Base-by-base conservation (phyloP, 2,888 invertebrate species). In the Lysandra bellargus region DNA sequence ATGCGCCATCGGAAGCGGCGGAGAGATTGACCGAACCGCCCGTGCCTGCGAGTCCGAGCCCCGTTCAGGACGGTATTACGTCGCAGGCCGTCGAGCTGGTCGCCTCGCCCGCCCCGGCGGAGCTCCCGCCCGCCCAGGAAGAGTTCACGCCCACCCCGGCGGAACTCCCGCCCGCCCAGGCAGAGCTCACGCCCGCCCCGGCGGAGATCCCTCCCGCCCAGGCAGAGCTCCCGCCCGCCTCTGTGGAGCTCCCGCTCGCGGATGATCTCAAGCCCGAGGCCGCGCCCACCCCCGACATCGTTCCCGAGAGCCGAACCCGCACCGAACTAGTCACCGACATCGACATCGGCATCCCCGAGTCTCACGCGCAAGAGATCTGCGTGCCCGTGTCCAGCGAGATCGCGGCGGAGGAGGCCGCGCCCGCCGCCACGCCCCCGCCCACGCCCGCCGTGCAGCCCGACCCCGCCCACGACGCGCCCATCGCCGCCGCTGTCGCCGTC, bases 281-380 rank as follows among this genome's bases (percentile, higher is more conserved):
- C 82, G 87, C 91, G 9, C 92, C 93, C 80, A 87, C 92, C 17
- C 93, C 94, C 79, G 93, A 93, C 82, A 86, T 93, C 14, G 88
- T 92, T 64, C 89, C 92, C 33, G 91, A 90, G 37, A 87, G 88
- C 82, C 87, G 86, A 49, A 81, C 81, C 79, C 89, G 87, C 80
- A 83, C 86, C 79, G 92, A 91, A 79, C 89, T 91, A 83, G 90
- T 92, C 83, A 92, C 93, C 69, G 93, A 93, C 81, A 87, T 92
- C 80, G 93, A 93, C 82, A 90, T 91, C 74, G 92, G 90, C 81
- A 89, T 91, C 76, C 88, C 92, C 33, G 93, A 93, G 83, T 92
- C 90, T 49, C 89, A 89, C 74, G 93, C 93, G 78, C 93, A 93
- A 81, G 92, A 94, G 91, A 95, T 90, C 82, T 95, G 87, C 90